Conservation (phyloP, 2,113 vertebrate genomes). For the Dascyllus trimaculatus region DNA sequence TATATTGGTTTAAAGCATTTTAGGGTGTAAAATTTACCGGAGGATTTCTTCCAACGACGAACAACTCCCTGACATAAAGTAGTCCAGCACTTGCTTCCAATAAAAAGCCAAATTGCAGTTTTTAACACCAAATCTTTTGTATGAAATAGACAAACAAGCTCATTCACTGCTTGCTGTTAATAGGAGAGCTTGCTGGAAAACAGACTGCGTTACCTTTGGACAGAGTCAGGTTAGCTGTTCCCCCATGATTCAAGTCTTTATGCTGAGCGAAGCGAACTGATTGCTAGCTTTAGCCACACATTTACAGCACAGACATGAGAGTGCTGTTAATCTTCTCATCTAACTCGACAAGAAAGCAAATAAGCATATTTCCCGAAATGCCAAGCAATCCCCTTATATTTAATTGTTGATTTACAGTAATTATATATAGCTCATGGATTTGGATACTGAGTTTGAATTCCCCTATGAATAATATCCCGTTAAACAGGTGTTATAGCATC, state of each 20-base stretch:
- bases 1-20: no score
- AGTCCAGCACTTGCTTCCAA: no score
- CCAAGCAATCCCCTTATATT: slow-evolving; percentile 7
- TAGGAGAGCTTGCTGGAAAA: not conserved
- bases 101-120: not conserved
- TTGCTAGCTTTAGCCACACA: no score
- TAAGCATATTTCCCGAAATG: not conserved
- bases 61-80: no score
- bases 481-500: slow-evolving; percentile 19
- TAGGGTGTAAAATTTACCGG: no score
- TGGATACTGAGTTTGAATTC: not conserved
- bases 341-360: not conserved
- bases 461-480: not conserved
- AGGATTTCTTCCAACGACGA: no score
- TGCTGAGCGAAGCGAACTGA: not conserved
- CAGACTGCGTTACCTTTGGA: not conserved
- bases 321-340: not conserved
- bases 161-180: not conserved
- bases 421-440: not conserved
- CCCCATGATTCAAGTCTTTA: no score
- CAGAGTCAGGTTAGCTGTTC: not conserved
- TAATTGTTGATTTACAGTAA: not conserved
- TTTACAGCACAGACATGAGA: not conserved
- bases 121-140: not conserved
- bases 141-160: not conserved